Evolutionary conservation across 2,888 invertebrate genomes (phyloP).

Genomic region (Drosophila kuntzei): DNA sequence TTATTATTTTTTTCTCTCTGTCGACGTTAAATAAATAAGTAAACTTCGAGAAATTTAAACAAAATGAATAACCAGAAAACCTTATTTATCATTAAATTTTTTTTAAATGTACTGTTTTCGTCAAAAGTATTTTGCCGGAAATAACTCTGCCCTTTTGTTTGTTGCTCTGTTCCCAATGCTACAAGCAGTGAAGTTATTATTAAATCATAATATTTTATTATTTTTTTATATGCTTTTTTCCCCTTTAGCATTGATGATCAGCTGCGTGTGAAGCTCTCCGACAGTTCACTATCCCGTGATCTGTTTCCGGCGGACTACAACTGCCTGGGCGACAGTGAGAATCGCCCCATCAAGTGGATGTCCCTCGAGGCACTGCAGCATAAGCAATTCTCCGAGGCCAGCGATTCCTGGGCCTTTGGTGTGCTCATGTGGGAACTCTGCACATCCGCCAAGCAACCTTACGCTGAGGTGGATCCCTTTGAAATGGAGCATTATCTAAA

Average conservation of each 20-base stretch:
- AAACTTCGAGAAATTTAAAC: too few relatives aligned
- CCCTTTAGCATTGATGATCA: conserved; percentile 90
- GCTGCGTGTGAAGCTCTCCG: conserved; percentile 93
- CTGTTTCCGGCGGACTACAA: conserved; percentile 97
- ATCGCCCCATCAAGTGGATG: conserved; percentile 97
- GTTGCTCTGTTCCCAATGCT: too few relatives aligned
- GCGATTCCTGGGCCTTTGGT: conserved; percentile 98
- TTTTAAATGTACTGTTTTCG: too few relatives aligned
- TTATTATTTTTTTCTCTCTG: too few relatives aligned
- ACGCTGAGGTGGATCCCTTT: conserved; percentile 95
- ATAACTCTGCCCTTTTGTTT: too few relatives aligned
- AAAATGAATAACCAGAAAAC: too few relatives aligned
- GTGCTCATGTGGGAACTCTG: conserved; percentile 97
- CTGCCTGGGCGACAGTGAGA: conserved; percentile 96
- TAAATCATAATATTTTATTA: neutral
- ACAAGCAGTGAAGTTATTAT: too few relatives aligned
- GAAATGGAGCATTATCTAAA: conserved; percentile 95
- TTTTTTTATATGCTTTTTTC: neutral
- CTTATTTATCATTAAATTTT: too few relatives aligned
- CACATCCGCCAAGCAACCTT: conserved; percentile 95
- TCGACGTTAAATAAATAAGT: too few relatives aligned
- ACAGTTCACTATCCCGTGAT: conserved; percentile 95
- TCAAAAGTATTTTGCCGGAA: too few relatives aligned
- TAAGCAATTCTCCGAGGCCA: conserved; percentile 93
- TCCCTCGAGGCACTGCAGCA: conserved; percentile 94